Evolutionary conservation across 1,140 invertebrate genomes (phyloP).

Genomic region (Nomia melanderi): DNA sequence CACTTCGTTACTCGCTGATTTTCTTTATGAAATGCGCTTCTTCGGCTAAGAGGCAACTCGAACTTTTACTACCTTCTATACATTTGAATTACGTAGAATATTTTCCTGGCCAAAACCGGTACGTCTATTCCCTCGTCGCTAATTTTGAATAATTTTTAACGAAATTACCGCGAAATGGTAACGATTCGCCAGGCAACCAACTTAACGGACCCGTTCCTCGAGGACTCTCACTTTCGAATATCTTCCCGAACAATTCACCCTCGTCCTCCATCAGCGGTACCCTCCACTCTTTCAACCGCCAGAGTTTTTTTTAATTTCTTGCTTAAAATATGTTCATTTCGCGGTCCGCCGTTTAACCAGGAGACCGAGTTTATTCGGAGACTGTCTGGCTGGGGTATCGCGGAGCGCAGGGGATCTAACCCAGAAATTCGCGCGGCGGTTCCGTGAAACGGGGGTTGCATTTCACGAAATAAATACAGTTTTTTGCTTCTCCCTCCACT

Average conservation of each 20-base stretch:
- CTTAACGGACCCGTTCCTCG: not conserved
- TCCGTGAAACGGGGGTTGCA: not conserved
- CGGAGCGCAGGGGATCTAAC: not conserved
- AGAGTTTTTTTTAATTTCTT: constrained; percentile 15
- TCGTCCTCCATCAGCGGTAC: not conserved
- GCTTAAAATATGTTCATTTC: not conserved
- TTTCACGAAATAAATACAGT: constrained; percentile 23
- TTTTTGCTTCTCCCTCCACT: not conserved
- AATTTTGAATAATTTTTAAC: not conserved
- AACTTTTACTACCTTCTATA: no score
- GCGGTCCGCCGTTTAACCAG: not conserved
- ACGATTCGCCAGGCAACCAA: not conserved
- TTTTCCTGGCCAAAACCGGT: no score
- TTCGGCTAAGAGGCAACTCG: no score
- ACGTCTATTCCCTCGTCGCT: no score
- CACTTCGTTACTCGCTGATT: no score
- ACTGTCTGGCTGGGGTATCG: not conserved
- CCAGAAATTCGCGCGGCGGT: constrained; percentile 19
- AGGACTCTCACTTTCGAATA: not conserved
- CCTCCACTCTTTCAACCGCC: not conserved
- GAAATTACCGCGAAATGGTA: no score
- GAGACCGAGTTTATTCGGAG: constrained; percentile 9
- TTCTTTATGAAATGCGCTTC: no score
- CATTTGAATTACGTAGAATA: no score
- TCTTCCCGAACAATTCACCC: not conserved